phyloP scores from a whole-genome alignment of 2,113 vertebrate genomes.

The Aegithalos caudatus region DNA sequence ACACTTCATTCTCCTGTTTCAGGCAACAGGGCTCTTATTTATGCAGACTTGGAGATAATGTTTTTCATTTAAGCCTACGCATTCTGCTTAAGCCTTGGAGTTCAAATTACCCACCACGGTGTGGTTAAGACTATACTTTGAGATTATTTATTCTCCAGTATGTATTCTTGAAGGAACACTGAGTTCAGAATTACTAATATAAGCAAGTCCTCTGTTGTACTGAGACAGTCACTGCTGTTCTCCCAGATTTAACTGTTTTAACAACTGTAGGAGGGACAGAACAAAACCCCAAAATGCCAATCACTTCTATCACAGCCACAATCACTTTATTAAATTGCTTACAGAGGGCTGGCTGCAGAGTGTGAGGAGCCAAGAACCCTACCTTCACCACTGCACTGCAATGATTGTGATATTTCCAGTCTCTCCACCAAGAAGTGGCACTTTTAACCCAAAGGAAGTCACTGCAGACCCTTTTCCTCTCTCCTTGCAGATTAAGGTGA shows the following conservation, averaged over 20 bases:
- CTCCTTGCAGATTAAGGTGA: background rate
- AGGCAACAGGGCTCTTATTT: background rate
- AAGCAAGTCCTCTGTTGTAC: background rate
- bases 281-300: background rate
- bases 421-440: background rate
- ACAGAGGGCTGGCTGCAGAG: background rate
- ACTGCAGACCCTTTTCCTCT: background rate
- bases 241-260: background rate
- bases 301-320: background rate
- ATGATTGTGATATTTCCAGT: background rate
- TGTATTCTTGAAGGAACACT: background rate
- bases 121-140: background rate
- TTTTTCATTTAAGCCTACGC: background rate
- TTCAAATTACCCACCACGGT: background rate
- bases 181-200: background rate
- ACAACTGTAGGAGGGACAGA: background rate
- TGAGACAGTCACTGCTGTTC: background rate
- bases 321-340: background rate
- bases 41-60: background rate
- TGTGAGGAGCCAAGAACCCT: rapidly evolving
- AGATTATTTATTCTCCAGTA: background rate
- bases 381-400: background rate
- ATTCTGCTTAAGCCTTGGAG: background rate
- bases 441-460: background rate
- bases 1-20: background rate